Conservation (phyloP, 2,797 vertebrate species). For the Remorina albescens region DNA sequence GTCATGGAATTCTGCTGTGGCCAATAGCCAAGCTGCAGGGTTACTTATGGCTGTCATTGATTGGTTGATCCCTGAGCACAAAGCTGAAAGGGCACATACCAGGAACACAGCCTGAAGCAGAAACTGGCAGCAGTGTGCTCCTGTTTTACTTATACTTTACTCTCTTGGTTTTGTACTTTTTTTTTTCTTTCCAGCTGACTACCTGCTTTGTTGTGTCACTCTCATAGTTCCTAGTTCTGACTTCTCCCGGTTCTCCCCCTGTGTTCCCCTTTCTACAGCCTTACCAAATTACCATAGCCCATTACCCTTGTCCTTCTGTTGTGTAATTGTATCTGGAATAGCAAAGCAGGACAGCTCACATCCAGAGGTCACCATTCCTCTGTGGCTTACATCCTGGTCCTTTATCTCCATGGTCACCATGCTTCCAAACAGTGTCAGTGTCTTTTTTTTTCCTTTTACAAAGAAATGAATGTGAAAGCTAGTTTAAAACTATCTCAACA, state of each 20-base stretch:
- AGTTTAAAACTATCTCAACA: slow-evolving; percentile 47
- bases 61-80: slow-evolving; percentile 78
- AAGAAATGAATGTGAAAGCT: slow-evolving; percentile 46
- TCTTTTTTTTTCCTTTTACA: slow-evolving; percentile 19
- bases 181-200: slow-evolving; percentile 36
- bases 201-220: slow-evolving; percentile 60
- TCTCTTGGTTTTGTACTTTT: slow-evolving; percentile 39
- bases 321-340: slow-evolving; percentile 71
- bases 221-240: slow-evolving; percentile 25
- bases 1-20: slow-evolving; percentile 79
- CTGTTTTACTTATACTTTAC: slow-evolving; percentile 66
- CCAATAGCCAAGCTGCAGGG: slow-evolving; percentile 77
- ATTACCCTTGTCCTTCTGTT: slow-evolving; percentile 65
- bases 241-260: slow-evolving; percentile 33
- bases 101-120: slow-evolving; percentile 79
- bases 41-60: slow-evolving; percentile 81
- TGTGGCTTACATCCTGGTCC: slow-evolving; percentile 75
- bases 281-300: slow-evolving; percentile 59
- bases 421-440: slow-evolving; percentile 63
- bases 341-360: slow-evolving; percentile 55
- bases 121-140: slow-evolving; percentile 72
- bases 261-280: slow-evolving; percentile 33
- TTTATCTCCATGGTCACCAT: slow-evolving; percentile 79
- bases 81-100: slow-evolving; percentile 83
- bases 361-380: slow-evolving; percentile 75